Evolutionary conservation across 92 coral and sea anemone genomes (phyloP).

Genomic region (Zoanthus solanderi): DNA sequence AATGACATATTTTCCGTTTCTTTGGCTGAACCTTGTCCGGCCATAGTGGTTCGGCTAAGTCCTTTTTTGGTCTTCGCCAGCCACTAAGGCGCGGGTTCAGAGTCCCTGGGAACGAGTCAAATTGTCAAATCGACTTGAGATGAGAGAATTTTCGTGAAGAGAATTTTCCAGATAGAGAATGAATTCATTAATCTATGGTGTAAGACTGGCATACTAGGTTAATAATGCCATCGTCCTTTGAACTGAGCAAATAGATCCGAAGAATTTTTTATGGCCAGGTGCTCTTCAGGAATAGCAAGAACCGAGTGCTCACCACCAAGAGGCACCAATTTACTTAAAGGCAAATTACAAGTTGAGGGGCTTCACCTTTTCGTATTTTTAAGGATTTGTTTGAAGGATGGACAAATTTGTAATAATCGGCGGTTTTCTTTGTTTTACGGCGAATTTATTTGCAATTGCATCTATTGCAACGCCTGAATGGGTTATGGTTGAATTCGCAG

Average conservation of each 20-base stretch:
- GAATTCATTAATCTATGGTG: neutral
- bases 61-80: neutral
- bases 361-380: neutral
- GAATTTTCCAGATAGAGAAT: neutral
- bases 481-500: slow-evolving; percentile 94
- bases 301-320: neutral
- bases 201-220: neutral
- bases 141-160: neutral
- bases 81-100: neutral
- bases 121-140: neutral
- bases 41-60: too few species aligned
- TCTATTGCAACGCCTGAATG: slow-evolving; percentile 93
- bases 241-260: neutral
- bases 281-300: neutral
- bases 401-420: slow-evolving; percentile 90
- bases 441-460: slow-evolving; percentile 93
- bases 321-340: too few species aligned
- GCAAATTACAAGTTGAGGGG: neutral
- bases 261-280: neutral
- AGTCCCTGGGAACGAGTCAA: neutral
- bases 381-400: slow-evolving; percentile 43
- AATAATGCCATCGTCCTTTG: neutral
- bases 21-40: neutral
- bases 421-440: slow-evolving; percentile 86
- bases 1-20: neutral